Evolutionary conservation across 53 echinoderm and acorn worm species (phyloP).

Genomic region (Holothuria scabra): DNA sequence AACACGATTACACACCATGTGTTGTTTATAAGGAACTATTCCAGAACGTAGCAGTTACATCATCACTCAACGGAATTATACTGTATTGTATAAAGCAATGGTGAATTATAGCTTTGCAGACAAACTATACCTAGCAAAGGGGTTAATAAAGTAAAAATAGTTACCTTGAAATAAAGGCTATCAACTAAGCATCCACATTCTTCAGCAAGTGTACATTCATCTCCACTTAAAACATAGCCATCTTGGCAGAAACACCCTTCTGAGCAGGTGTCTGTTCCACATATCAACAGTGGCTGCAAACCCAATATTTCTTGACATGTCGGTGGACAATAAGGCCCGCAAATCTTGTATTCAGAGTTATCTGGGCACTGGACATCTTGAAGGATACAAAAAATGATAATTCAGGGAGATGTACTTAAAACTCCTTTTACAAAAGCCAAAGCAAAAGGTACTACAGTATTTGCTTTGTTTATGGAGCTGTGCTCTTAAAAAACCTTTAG

Average conservation of each 20-base stretch:
- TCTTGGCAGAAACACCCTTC: slow-evolving; percentile 62
- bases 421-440: too few relatives aligned
- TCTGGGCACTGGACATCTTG: slow-evolving; percentile 49
- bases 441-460: too few relatives aligned
- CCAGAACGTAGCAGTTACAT: too few relatives aligned
- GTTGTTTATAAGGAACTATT: too few relatives aligned
- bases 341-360: slow-evolving; percentile 55
- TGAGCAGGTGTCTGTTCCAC: slow-evolving; percentile 22
- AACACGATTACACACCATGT: too few relatives aligned
- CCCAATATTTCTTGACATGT: slow-evolving; percentile 42
- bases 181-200: slow-evolving; percentile 62
- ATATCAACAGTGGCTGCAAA: slow-evolving; percentile 5
- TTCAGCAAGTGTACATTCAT: slow-evolving; percentile 37
- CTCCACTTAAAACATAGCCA: slow-evolving; percentile 59
- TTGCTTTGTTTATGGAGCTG: too few relatives aligned
- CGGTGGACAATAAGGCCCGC: slow-evolving; percentile 51
- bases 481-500: too few relatives aligned
- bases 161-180: slow-evolving; percentile 43
- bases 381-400: not conserved
- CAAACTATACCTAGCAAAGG: too few relatives aligned
- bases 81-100: too few relatives aligned
- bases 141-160: not conserved
- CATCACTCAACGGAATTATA: too few relatives aligned
- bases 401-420: too few relatives aligned
- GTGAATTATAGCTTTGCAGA: too few relatives aligned